Percentiles rank a stretch among this genome's conserved stretches.
Evolutionary conservation across 2,113 vertebrate species (phyloP).

Genomic region (Ptyas mucosa): DNA sequence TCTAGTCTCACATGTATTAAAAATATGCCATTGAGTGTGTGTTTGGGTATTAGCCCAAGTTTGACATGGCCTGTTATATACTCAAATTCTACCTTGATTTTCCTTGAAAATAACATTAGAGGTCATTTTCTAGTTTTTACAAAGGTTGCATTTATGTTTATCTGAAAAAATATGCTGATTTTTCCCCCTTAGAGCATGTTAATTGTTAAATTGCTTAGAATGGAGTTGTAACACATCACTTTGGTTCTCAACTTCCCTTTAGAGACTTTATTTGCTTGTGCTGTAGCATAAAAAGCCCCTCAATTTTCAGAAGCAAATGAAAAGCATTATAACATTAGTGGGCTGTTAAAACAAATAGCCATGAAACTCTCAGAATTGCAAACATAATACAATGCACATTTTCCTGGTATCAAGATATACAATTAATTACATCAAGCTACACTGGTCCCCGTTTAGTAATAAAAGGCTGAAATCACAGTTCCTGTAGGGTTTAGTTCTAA

Average conservation of each 20-base stretch:
- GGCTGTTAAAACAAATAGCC: conserved; percentile 27
- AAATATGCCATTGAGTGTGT: background rate
- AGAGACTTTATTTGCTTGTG: background rate
- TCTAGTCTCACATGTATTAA: background rate
- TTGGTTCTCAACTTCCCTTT: conserved; percentile 1
- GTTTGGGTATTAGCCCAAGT: background rate
- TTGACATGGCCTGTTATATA: background rate
- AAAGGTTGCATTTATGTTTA: background rate
- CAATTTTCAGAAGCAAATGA: conserved; percentile 1
- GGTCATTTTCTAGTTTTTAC: background rate
- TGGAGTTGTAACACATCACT: background rate
- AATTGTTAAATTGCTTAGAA: background rate
- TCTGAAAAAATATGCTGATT: background rate
- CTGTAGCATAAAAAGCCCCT: background rate
- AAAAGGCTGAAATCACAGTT: conserved; percentile 23
- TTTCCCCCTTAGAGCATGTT: background rate
- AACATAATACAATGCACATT: conserved; percentile 5
- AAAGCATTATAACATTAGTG: conserved; percentile 30
- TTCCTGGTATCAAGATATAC: conserved; percentile 1
- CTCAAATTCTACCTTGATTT: background rate
- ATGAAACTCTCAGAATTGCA: background rate
- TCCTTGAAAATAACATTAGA: background rate
- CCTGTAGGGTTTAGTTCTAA: background rate
- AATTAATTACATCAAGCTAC: conserved; percentile 40
- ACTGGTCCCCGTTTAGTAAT: conserved; percentile 33